A percentile compares a stretch with the other conserved stretches of the same genome.
These are phyloP conservation scores for Mobula birostris DNA, from an alignment of 2,113 vertebrate genomes.

Conservation along the genomic window DNA sequence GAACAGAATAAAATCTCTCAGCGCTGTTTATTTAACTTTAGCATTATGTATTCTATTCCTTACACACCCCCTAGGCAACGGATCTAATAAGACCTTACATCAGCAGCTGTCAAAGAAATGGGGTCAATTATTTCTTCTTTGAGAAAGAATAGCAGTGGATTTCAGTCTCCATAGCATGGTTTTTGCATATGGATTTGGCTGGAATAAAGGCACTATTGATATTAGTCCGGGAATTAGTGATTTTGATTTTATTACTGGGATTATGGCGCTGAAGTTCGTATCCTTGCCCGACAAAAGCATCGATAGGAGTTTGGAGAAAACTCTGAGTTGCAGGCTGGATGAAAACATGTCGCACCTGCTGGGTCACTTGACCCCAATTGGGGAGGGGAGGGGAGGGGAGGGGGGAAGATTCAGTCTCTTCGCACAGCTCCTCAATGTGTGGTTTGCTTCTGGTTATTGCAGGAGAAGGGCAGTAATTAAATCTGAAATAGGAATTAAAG, in stretches of 20 bases:
- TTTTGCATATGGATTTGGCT: conserved; percentile 33
- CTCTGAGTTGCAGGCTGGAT: conserved; percentile 14
- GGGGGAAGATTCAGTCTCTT: background rate
- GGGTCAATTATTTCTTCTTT: conserved; percentile 37
- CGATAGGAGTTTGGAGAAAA: background rate
- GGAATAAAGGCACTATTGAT: conserved; percentile 37
- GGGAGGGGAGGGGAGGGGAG: background rate
- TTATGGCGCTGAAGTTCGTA: conserved; percentile 16
- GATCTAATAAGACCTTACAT: conserved; percentile 26
- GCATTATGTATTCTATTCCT: conserved; percentile 36
- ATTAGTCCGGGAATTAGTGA: conserved; percentile 35
- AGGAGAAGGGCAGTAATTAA: conserved; percentile 12
- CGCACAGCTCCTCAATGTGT: background rate
- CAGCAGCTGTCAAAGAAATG: conserved; percentile 37
- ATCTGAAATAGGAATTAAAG: conserved; percentile 33
- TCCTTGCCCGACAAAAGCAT: conserved; percentile 21
- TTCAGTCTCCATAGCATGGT: background rate
- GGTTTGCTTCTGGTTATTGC: background rate
- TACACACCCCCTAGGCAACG: conserved; percentile 33
- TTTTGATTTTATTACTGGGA: conserved; percentile 38
- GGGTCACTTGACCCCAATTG: conserved; percentile 12
- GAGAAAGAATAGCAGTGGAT: conserved; percentile 30
- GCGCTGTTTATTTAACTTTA: conserved; percentile 37
- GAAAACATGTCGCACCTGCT: conserved; percentile 22
- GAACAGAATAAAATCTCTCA: conserved; percentile 5